These are phyloP conservation scores for Valencia hispanica DNA, from an alignment of 2,797 vertebrate species.

Conservation along the genomic window DNA sequence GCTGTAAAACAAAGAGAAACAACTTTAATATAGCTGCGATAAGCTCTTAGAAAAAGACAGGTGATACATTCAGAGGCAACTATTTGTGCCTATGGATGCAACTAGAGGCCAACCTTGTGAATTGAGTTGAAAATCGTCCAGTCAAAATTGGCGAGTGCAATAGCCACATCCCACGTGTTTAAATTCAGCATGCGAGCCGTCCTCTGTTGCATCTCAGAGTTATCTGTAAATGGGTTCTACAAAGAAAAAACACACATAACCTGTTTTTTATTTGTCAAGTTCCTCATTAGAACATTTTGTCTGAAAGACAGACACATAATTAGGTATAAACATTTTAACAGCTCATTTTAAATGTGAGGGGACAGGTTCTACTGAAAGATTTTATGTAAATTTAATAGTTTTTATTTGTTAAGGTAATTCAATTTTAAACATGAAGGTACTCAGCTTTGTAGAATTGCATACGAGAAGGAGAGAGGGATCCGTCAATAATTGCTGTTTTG, in stretches of 20 bases:
- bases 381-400: not conserved
- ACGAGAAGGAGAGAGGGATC: not conserved
- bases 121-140: constrained; percentile 93
- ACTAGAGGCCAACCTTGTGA: constrained; percentile 84
- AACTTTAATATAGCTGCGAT: not conserved
- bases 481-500: not conserved
- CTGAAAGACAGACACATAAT: not conserved
- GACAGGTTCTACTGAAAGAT: not conserved
- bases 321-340: not conserved
- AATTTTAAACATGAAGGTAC: not conserved
- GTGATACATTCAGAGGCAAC: not conserved
- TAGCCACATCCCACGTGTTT: constrained; percentile 95
- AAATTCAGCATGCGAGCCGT: constrained; percentile 90
- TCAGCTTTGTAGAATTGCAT: not conserved
- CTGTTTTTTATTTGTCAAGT: not conserved
- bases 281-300: not conserved
- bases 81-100: not conserved
- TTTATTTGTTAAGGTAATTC: not conserved
- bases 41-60: not conserved
- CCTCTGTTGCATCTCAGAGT: constrained; percentile 88
- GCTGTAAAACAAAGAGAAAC: constrained; percentile 77
- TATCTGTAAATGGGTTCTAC: constrained; percentile 90
- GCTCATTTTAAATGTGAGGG: not conserved
- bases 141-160: constrained; percentile 93
- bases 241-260: constrained; percentile 33